Base-by-base conservation (phyloP, 1,140 invertebrate species). In the Drosophila arawakana region DNA sequence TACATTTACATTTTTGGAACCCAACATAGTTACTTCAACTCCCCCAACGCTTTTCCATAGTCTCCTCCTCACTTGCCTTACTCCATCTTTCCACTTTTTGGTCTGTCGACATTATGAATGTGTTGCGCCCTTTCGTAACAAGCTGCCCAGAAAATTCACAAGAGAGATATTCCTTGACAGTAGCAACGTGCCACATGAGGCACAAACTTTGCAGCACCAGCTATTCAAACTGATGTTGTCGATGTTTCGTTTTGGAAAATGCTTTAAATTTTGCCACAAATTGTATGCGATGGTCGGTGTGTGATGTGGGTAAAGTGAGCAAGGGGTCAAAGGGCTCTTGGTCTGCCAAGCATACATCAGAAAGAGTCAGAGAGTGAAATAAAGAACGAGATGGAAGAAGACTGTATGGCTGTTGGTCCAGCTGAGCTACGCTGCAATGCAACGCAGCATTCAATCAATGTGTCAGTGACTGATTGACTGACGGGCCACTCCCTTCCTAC, bases 61-160 rank as follows among this genome's bases (percentile, higher is more conserved):
- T 1, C 21, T 13, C 11, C n/a, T 21, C 10, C 39, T 37, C 34
- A 50, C 44, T 46, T 15, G 0, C 5, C 44, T 58, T 50, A 37
- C 37, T 34, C 39, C 47, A 3, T 0, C 25, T 5, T 2, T 30
- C 25, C 25, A 30, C 25, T 30, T 2, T 3, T 3, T 30, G 2
- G 25, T 30, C 25, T 30, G 25, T 30, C 25, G 25, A 46, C 60
- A 71, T 59, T 72, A 60, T 76, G 47, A 71, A 59, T 72, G 61
- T 69, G 66, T 55, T 66, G 73, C 25, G 67, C 35, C 43, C 52
- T 57, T 35, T 34, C 61, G 66, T 63, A 80, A 55, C 81, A 84
- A 79, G 81, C 79, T 85, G 69, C 65, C 72, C 79, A 72, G 72
- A 68, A 82, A 88, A 86, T 77, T 82, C 83, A 82, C 69, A 65